phyloP scores from a whole-genome alignment of 2,888 invertebrate genomes.

The Andrena dorsata region DNA sequence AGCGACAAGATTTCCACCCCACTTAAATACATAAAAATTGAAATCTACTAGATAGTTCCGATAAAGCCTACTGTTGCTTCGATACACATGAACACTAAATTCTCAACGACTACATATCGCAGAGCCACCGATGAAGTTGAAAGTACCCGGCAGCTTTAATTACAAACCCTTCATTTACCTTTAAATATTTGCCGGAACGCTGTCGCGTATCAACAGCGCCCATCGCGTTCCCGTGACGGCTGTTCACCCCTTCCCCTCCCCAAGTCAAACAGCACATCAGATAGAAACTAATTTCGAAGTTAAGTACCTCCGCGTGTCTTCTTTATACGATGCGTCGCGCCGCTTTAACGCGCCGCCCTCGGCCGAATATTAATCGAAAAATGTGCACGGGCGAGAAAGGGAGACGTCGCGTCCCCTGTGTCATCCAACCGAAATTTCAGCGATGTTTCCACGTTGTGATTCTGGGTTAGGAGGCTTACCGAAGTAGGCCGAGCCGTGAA shows the following conservation, averaged over 20 bases:
- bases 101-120: background rate
- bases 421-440: constrained; percentile 27
- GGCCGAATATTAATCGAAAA: constrained; percentile 14
- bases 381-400: constrained; percentile 12
- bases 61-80: background rate
- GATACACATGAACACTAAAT: background rate
- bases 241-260: background rate
- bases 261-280: background rate
- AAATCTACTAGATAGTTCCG: background rate
- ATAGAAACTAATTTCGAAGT: constrained; percentile 24
- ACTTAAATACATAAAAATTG: background rate
- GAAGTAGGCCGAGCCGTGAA: constrained; percentile 60
- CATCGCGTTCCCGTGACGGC: background rate
- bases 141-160: constrained; percentile 8
- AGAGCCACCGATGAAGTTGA: background rate
- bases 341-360: background rate
- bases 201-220: constrained; percentile 8
- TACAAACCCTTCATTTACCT: constrained; percentile 9
- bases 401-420: background rate
- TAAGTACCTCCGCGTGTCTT: background rate
- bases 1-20: too few relatives aligned
- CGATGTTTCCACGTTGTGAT: constrained; percentile 44
- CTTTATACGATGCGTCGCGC: background rate
- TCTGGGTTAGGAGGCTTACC: constrained; percentile 53
- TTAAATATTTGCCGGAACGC: background rate